These are phyloP conservation scores for Cetoscarus ocellatus DNA, from an alignment of 2,797 vertebrate genomes.

Conservation along the genomic window DNA sequence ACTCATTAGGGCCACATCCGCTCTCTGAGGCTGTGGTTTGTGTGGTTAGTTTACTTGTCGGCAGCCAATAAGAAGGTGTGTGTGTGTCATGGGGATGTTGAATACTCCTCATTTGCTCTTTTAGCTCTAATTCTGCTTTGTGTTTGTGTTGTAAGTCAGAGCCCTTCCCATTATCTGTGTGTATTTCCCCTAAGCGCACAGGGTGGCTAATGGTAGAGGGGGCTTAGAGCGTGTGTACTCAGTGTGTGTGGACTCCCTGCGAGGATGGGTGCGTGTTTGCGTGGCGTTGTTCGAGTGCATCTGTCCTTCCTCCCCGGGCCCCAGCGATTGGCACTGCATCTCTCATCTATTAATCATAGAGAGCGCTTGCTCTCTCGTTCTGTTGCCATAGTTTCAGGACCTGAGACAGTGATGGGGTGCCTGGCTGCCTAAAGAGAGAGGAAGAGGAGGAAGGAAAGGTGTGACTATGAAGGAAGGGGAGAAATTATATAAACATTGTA, in stretches of 20 bases:
- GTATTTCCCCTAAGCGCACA: conserved; percentile 48
- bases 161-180: conserved; percentile 41
- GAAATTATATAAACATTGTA: conserved; percentile 50
- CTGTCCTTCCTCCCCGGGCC: conserved; percentile 85
- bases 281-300: conserved; percentile 76
- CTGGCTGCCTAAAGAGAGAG: conserved; percentile 91
- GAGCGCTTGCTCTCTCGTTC: conserved; percentile 95
- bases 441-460: conserved; percentile 75
- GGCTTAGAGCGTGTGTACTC: conserved; percentile 45
- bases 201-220: conserved; percentile 55
- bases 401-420: conserved; percentile 95
- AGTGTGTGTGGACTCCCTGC: conserved; percentile 42
- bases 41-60: conserved; percentile 60
- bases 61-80: conserved; percentile 45
- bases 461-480: conserved; percentile 43
- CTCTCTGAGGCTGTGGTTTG: conserved; percentile 47
- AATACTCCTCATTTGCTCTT: conserved; percentile 44
- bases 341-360: conserved; percentile 99
- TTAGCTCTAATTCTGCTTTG: conserved; percentile 30
- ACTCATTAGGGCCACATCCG: conserved; percentile 60
- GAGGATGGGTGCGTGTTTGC: conserved; percentile 61
- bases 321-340: conserved; percentile 90
- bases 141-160: conserved; percentile 37
- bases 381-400: conserved; percentile 99
- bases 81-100: conserved; percentile 51